A percentile compares a stretch with the other conserved stretches of the same genome.
Conservation (phyloP, 2,888 invertebrate species). For the Drosophila lutescens region DNA sequence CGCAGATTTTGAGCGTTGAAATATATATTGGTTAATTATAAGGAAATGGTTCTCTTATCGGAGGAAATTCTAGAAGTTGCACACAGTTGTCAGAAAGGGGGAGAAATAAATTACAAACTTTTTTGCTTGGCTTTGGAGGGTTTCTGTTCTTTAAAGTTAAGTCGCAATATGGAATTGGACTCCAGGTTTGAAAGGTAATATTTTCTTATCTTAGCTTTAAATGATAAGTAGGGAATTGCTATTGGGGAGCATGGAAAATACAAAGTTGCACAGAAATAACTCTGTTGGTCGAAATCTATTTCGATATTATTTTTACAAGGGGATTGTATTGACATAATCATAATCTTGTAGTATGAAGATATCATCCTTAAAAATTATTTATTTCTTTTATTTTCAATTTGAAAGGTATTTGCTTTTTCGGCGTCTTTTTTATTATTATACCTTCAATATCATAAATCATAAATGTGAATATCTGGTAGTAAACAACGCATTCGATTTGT, state of each 20-base stretch:
- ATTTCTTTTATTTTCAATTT: too few species aligned
- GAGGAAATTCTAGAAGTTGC: conserved; percentile 15
- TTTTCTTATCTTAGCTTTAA: conserved; percentile 6
- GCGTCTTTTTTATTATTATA: not conserved
- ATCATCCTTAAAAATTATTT: too few species aligned
- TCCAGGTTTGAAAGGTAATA: conserved; percentile 5
- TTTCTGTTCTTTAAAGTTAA: conserved; percentile 4
- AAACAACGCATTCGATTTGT: conserved; percentile 16
- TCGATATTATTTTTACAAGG: too few species aligned
- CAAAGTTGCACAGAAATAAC: not conserved
- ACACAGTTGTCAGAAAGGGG: conserved; percentile 12
- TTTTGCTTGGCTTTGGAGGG: conserved; percentile 1
- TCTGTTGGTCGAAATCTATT: not conserved
- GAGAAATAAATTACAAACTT: conserved; percentile 16
- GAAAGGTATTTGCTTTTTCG: not conserved
- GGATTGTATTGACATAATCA: too few species aligned
- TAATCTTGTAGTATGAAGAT: too few species aligned
- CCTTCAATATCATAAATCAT: conserved; percentile 5
- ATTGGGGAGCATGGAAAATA: not conserved
- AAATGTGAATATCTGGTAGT: conserved; percentile 17
- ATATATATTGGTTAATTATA: conserved; percentile 30
- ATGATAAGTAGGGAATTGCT: conserved; percentile 1
- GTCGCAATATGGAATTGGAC: conserved; percentile 21
- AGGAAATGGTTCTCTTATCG: conserved; percentile 26
- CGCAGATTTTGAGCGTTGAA: conserved; percentile 45